Evolutionary conservation across 2,797 vertebrate genomes (phyloP), one percentile per base, ranked within the genome.

Genomic region (Sebastes dallii): DNA sequence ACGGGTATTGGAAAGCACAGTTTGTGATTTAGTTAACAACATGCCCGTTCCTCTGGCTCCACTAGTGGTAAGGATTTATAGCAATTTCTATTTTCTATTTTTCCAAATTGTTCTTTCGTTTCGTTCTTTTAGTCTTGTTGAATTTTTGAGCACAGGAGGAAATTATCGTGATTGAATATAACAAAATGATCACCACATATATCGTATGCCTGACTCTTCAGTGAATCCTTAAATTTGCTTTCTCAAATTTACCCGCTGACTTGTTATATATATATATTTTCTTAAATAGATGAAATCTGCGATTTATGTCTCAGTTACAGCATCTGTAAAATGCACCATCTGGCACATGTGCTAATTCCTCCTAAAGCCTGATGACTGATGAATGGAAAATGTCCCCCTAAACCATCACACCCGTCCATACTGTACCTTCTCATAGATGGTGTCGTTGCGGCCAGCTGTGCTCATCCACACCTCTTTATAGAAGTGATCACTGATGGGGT

Each of bases 401-500:
- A 52, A 65, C 65, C 16, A 22, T 61, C 20, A 24, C 0, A 11
- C 34, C 18, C 2, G 0, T 11, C 3, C 8, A 2, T 52, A 52
- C 50, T 52, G 50, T 78, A 99, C 99, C 97, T 99, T 99, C 70
- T 99, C 98, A 8, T 98, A 99, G 85, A 99, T 98, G 66, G 98
- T 98, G 85, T 97, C 98, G 14, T 99, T 99, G 46, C 98, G 96
- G 46, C 97, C 97, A 1, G 98, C 97, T 0, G 97, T 97, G 24
- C 97, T 94, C 95, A 99, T 97, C 99, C 99, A 99, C 66, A 99
- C 96, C 65, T 99, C 98, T 94, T 99, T 99, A 88, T 99, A 99
- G 95, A 99, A 99, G 77, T 93, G 97, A 56, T 99, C 97, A 27
- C 97, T 97, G 91, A 99, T 94, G 0, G 99, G 98, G 91, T 99